Evolutionary conservation across 2,797 vertebrate species (phyloP), one percentile per base, ranked within the genome.

Genomic region (Masticophis lateralis): DNA sequence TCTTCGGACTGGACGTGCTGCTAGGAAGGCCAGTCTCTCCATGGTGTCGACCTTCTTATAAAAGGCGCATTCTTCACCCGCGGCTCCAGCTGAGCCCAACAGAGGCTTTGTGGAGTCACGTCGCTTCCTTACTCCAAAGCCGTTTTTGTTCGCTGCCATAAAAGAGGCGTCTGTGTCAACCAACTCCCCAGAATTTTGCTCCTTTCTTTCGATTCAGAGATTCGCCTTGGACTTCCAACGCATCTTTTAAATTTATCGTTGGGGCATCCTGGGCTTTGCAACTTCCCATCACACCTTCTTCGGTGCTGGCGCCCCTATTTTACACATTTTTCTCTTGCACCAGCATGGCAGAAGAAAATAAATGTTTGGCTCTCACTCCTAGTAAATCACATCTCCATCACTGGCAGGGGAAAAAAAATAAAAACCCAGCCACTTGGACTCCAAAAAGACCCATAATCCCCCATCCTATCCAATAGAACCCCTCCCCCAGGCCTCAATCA

Each of bases 131-230:
- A 66, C 94, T 96, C 86, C 20, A 96, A 95, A 97, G 97, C 97
- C 95, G n/a, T 25, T 74, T 97, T 96, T 96, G 95, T 96, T 90
- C 53, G 2, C 83, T 96, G 95, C 95, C 95, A 95, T 94, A 93
- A 94, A 96, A 96, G 95, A 96, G 95, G 95, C 90, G 92, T 94
- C 96, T 97, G 97, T 97, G 96, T 96, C 53, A 94, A 93, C 3
- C 1, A 92, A 47, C 95, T 92, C 92, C 91, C 92, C 94, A 95
- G 90, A 94, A 95, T 94, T 93, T 95, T 96, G 95, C 94, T 95
- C 95, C 93, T 96, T 79, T 90, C 94, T 89, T 79, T n/a, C 0
- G 22, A 93, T 93, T 96, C 95, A 97, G 91, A 93, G 96, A 93
- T 93, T 79, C 91, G 92, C 96, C 95, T 28, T 5, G 14, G 6